Evolutionary conservation across 1,140 invertebrate genomes (phyloP).

Genomic region (Drosophila sproati): DNA sequence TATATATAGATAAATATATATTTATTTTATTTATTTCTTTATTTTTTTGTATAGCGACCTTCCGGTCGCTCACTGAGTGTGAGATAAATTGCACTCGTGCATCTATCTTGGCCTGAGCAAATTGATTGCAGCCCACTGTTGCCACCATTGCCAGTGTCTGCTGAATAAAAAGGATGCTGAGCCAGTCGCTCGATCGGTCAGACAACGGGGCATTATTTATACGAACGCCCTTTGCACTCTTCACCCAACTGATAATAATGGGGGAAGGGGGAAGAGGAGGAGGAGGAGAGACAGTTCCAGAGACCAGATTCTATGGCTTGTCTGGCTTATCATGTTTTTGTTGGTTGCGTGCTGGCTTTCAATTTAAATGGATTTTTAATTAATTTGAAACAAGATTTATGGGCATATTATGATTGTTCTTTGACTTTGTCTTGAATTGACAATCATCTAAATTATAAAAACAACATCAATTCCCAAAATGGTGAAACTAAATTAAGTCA

Average conservation of each 20-base stretch:
- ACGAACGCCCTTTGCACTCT: conserved; percentile 38
- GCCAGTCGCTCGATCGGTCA: conserved; percentile 9
- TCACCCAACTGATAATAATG: conserved; percentile 10
- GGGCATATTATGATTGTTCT: conserved; percentile 50
- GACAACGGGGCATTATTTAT: conserved; percentile 34
- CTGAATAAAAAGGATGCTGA: conserved; percentile 34
- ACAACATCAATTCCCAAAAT: not conserved
- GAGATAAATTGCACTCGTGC: conserved; percentile 4
- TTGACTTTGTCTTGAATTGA: conserved; percentile 27
- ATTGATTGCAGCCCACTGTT: conserved; percentile 20
- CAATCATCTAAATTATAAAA: not conserved
- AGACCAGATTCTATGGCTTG: conserved; percentile 3
- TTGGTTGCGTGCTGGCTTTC: conserved; percentile 8
- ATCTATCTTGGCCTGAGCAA: not conserved
- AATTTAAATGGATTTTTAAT: conserved; percentile 71
- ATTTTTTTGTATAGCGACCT: not conserved
- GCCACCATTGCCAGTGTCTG: no score
- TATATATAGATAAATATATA: no score
- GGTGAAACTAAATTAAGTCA: no score
- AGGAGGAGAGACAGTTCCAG: not conserved
- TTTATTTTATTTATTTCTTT: no score
- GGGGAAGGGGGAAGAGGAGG: not conserved
- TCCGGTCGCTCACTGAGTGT: conserved; percentile 20
- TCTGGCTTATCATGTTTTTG: conserved; percentile 52
- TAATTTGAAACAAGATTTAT: conserved; percentile 75